A percentile compares a stretch with the other conserved stretches of the same genome.
Evolutionary conservation across 2,888 invertebrate species (phyloP).

Genomic region (Erannis defoliaria): DNA sequence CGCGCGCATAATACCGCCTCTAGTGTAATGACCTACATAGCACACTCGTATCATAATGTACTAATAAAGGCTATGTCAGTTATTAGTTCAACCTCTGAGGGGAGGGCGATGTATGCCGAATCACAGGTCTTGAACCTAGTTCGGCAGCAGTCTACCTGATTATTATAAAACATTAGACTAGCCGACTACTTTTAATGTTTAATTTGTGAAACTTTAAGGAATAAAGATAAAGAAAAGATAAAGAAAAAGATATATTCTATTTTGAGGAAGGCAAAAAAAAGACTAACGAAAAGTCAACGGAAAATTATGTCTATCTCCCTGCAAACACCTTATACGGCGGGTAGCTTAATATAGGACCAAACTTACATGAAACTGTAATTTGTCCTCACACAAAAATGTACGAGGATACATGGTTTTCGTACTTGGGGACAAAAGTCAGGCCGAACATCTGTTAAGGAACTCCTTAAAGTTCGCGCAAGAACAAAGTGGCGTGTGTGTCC

Average conservation of each 20-base stretch:
- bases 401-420: slow-evolving; percentile 61
- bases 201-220: too few relatives aligned
- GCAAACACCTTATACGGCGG: slow-evolving; percentile 9
- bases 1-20: too few relatives aligned
- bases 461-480: slow-evolving; percentile 75
- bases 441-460: slow-evolving; percentile 79
- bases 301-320: not conserved
- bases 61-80: not conserved
- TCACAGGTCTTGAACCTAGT: too few relatives aligned
- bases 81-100: too few relatives aligned
- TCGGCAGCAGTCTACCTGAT: too few relatives aligned
- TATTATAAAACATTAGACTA: too few relatives aligned
- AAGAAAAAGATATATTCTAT: not conserved
- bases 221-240: not conserved
- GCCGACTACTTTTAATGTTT: too few relatives aligned
- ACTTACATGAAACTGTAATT: slow-evolving; percentile 46
- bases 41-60: too few relatives aligned
- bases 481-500: slow-evolving; percentile 76
- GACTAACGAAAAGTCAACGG: not conserved
- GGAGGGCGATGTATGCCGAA: too few relatives aligned
- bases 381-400: slow-evolving; percentile 56
- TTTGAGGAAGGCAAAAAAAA: not conserved
- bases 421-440: slow-evolving; percentile 73
- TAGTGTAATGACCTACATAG: too few relatives aligned
- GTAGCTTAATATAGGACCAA: slow-evolving; percentile 26